Base-by-base conservation (phyloP, 2,888 invertebrate genomes). In the Branchellion lobata region DNA sequence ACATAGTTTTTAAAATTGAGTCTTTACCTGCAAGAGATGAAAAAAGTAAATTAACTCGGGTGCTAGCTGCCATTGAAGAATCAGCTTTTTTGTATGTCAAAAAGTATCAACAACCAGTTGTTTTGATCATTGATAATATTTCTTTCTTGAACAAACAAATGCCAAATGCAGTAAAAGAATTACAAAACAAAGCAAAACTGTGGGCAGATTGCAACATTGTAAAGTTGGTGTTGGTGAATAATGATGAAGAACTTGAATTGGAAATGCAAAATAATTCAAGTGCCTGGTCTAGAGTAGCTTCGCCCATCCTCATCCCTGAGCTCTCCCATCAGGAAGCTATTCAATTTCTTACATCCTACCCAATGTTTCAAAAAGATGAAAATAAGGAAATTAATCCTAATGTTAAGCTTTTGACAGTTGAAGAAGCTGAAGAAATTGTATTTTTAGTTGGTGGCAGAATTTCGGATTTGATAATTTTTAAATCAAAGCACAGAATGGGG, bases 171-270 rank as follows among this genome's bases (percentile, higher is more conserved):
- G n/a, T 83, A 29, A 34, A 79, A 47, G 65, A 34, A 33, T 51
- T 82, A 21, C 82, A 83, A 76, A 81, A 80, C n/a, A 83, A 83
- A 72, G 83, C 83, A 21, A 83, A 83, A 53, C 71, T 83, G n/a
- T 83, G 83, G 83, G 81, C 83, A 5, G 83, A 83, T 75, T 74
- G 82, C 53, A 83, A 83, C 73, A 81, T 82, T 3, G 82, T 74
- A 40, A 83, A 83, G 73, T 57, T 83, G 24, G 72, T 83, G 1
- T 82, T 83, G 71, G 80, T 83, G 34, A 80, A 79, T 65, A 81
- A 82, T 68, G 82, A 81, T 53, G 82, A 82, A 73, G 34, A 65
- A 14, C 80, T 79, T 0, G 81, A 77, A n/a, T 29, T 53, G n/a
- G 31, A 73, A 5, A 36, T 83, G 69, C 81, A 82, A 77, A 53